Evolutionary conservation across 2,888 invertebrate species (phyloP), one percentile per base, ranked within the genome.

Genomic region (Phortica okadai): DNA sequence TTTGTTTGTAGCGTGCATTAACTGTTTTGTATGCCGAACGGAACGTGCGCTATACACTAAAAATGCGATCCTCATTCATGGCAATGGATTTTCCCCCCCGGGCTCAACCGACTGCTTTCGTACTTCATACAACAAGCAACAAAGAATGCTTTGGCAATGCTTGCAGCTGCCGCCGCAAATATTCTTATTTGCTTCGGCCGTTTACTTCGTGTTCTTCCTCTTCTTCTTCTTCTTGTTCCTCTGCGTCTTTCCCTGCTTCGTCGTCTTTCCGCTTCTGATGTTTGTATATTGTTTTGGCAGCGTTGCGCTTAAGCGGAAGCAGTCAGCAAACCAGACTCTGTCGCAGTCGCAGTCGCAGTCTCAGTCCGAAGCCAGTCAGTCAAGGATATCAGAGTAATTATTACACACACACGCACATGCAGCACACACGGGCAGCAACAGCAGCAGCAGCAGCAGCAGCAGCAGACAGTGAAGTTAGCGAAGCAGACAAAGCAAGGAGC

Each of bases 11-110:
- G 11, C 33, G 59, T 75, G 42, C 74, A 44, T 70, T 59, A 73
- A 58, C 81, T 82, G 82, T 78, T 88, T 89, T 83, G 83, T 88
- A 89, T 89, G 84, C 85, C 74, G 75, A 89, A 84, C 84, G 72
- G 76, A 80, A 80, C 79, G 87, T 80, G 84, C 80, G 50, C 74
- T 78, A 75, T 77, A 77, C 79, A 79, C 77, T 76, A 74, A 76
- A 76, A 78, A 78, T 76, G 59, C 74, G 76, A 54, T 72, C 16
- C 72, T 72, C 45, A 74, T 74, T 74, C 50, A 64, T 33, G 6
- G 2, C 66, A 56, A 56, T 74, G 21, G 41, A 50, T 21, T 14
- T 50, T 59, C 41, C 42, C 10, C 8, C 16, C 21, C 50, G 42
- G 77, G 56, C 77, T 79, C 45, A 67, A 45, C 50, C 73, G 64